A percentile compares a stretch with the other conserved stretches of the same genome.
phyloP scores from a whole-genome alignment of 2,888 invertebrate species.

The Linhomoeus sp. region DNA sequence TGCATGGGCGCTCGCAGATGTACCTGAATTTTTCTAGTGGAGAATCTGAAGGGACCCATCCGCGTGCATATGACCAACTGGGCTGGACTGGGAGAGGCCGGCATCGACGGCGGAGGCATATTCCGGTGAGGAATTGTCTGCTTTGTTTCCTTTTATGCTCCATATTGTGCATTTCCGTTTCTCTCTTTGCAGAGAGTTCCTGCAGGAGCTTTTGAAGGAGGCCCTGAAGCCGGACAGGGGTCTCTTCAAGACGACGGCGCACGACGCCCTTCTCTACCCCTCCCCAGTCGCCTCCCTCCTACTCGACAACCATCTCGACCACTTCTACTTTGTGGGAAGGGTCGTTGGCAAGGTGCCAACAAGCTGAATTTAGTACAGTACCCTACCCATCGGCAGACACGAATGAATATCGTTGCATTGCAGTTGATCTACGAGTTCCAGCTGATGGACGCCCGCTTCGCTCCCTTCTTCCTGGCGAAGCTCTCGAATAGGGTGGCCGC shows the following conservation, averaged over 20 bases:
- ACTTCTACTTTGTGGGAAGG: slow-evolving; percentile 82
- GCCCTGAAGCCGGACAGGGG: slow-evolving; percentile 39
- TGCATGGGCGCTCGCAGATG: not conserved
- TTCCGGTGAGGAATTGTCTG: slow-evolving; percentile 39
- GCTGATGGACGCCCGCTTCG: slow-evolving; percentile 76
- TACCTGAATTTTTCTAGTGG: too few relatives aligned
- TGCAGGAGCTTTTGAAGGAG: slow-evolving; percentile 62
- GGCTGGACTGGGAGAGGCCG: slow-evolving; percentile 77
- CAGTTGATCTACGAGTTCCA: slow-evolving; percentile 84
- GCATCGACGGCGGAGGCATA: slow-evolving; percentile 89
- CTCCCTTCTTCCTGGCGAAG: slow-evolving; percentile 81
- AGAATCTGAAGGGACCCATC: slow-evolving; percentile 61
- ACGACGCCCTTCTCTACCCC: slow-evolving; percentile 80
- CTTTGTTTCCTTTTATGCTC: not conserved
- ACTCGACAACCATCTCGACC: slow-evolving; percentile 38
- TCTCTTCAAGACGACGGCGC: slow-evolving; percentile 57
- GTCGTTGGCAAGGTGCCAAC: slow-evolving; percentile 60
- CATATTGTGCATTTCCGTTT: not conserved
- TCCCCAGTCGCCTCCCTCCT: slow-evolving; percentile 67
- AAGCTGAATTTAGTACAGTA: not conserved
- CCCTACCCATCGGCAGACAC: not conserved
- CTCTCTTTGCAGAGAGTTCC: slow-evolving; percentile 45
- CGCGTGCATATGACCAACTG: slow-evolving; percentile 49
- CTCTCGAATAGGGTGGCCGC: slow-evolving; percentile 49
- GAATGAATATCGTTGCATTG: slow-evolving; percentile 7